phyloP scores from a whole-genome alignment of 2,113 vertebrate species.

The Laticauda colubrina region DNA sequence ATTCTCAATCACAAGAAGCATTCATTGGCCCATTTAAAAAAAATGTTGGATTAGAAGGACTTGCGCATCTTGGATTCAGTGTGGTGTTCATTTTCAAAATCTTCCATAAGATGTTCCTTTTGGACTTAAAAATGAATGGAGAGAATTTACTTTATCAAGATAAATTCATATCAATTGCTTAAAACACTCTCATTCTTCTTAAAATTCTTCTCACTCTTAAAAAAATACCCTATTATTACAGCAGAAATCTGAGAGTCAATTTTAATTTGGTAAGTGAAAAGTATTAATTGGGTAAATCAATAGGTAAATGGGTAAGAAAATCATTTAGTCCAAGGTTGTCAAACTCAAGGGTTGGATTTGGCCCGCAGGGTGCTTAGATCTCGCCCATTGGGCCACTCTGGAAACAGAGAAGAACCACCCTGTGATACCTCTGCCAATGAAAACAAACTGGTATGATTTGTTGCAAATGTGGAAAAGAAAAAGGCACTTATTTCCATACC shows the following conservation, averaged over 20 bases:
- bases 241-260: neutral
- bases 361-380: too few species aligned
- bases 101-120: neutral
- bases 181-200: neutral
- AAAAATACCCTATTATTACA: neutral
- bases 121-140: neutral
- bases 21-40: neutral
- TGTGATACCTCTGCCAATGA: too few species aligned
- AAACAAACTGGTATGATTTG: too few species aligned
- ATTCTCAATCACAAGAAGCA: neutral
- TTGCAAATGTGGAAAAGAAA: too few species aligned
- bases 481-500: too few species aligned
- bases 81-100: neutral
- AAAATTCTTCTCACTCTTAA: neutral
- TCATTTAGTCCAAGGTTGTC: neutral
- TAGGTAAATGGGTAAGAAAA: neutral
- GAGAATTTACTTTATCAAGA: neutral
- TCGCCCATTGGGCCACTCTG: too few species aligned
- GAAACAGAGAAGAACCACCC: too few species aligned
- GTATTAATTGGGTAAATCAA: too few species aligned
- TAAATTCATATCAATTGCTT: neutral
- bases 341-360: too few species aligned
- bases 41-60: neutral
- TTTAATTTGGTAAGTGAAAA: neutral
- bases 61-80: neutral